These are phyloP conservation scores for Physella acuta DNA, from an alignment of 1,140 invertebrate species.

Conservation along the genomic window DNA sequence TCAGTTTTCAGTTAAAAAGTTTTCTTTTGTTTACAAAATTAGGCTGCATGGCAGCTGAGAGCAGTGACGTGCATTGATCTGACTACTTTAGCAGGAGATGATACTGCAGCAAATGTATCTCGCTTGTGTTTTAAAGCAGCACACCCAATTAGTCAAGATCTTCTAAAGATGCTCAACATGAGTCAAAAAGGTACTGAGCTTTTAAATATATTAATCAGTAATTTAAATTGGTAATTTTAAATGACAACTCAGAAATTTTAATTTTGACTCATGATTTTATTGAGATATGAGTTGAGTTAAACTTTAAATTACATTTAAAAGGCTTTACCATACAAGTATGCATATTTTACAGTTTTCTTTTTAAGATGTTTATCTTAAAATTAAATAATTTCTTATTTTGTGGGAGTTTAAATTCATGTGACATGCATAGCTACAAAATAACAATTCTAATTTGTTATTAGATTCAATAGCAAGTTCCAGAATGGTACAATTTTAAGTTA, in stretches of 20 bases:
- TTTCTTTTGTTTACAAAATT: slow-evolving; percentile 39
- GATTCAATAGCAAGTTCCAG: no score
- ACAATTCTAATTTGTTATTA: no score
- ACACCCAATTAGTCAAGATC: slow-evolving; percentile 62
- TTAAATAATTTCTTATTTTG: no score
- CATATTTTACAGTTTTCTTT: no score
- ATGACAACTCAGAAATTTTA: not conserved
- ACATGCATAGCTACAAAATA: no score
- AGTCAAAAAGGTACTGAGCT: no score
- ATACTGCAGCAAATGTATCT: slow-evolving; percentile 78
- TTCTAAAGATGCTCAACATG: slow-evolving; percentile 59
- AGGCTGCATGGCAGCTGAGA: slow-evolving; percentile 76
- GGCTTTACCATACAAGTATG: no score
- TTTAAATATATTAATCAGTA: not conserved
- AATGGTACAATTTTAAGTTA: not conserved
- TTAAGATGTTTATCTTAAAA: no score
- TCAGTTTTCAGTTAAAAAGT: not conserved
- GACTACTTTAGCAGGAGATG: slow-evolving; percentile 86
- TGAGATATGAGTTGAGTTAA: no score
- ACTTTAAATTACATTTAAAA: no score
- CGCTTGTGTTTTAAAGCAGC: slow-evolving; percentile 79
- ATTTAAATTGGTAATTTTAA: not conserved
- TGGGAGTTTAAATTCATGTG: no score
- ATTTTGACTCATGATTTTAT: no score
- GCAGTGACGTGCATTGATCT: slow-evolving; percentile 86